Conservation (phyloP, 2,888 invertebrate species). For the Meghimatium bilineatum region DNA sequence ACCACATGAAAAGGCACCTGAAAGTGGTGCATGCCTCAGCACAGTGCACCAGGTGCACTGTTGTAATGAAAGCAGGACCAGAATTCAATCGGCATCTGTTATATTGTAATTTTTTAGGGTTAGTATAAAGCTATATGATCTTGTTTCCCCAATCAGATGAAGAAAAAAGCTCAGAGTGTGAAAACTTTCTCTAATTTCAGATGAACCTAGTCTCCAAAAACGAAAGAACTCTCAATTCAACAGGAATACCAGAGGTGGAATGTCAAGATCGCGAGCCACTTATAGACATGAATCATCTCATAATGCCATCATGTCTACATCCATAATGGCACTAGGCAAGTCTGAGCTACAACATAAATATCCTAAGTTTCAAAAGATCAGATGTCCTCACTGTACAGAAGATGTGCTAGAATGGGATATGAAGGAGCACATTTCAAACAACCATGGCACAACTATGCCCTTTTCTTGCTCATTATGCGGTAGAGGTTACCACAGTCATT, state of each 20-base stretch:
- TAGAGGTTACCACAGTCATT: constrained; percentile 27
- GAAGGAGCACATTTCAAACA: constrained; percentile 31
- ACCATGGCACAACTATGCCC: constrained; percentile 24
- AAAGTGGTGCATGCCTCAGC: constrained; percentile 19
- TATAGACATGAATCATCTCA: background rate
- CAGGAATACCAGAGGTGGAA: background rate
- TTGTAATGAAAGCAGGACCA: constrained; percentile 7
- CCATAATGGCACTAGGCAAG: background rate
- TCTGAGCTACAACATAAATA: background rate
- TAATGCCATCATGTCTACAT: background rate
- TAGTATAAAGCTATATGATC: background rate
- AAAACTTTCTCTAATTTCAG: constrained; percentile 29
- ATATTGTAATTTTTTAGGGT: constrained; percentile 5
- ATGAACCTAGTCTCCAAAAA: constrained; percentile 12
- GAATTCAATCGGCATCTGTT: constrained; percentile 38
- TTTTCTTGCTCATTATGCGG: constrained; percentile 33
- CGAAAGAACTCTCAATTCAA: constrained; percentile 26
- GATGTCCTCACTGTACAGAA: constrained; percentile 20
- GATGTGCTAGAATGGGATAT: background rate
- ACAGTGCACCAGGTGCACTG: constrained; percentile 25
- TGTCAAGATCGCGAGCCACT: background rate
- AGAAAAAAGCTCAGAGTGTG: background rate
- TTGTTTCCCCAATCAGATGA: background rate
- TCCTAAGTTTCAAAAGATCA: background rate
- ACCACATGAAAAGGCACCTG: constrained; percentile 33